Conservation (phyloP, 1,140 invertebrate species). For the Agrilus planipennis region DNA sequence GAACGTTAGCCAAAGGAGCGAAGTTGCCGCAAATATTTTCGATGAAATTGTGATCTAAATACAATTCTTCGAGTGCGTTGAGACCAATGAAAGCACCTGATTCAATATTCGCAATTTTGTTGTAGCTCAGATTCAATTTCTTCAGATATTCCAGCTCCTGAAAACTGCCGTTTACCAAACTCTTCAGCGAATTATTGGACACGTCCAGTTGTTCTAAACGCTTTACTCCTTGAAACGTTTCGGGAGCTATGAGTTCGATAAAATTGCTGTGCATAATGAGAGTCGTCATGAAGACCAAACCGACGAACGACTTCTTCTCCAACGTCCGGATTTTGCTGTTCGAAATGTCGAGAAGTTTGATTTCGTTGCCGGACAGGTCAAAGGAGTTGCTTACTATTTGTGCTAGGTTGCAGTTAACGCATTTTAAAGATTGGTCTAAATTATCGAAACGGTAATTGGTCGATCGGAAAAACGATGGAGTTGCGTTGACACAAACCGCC, state of each 20-base stretch:
- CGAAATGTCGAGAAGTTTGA: conserved; percentile 21
- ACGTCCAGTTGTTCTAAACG: conserved; percentile 23
- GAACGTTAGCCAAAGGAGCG: conserved; percentile 40
- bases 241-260: conserved; percentile 22
- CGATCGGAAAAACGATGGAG: conserved; percentile 22
- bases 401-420: conserved; percentile 24
- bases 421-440: conserved; percentile 28
- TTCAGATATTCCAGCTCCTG: conserved; percentile 31
- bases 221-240: conserved; percentile 26
- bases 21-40: conserved; percentile 39
- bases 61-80: conserved; percentile 38
- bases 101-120: conserved; percentile 43
- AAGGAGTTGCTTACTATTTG: conserved; percentile 23
- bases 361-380: conserved; percentile 29
- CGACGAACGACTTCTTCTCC: conserved; percentile 22
- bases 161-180: conserved; percentile 23
- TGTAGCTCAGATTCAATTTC: conserved; percentile 45
- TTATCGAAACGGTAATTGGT: conserved; percentile 30
- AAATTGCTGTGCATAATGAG: conserved; percentile 23
- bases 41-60: conserved; percentile 27
- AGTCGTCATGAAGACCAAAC: conserved; percentile 25
- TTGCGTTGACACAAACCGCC: conserved; percentile 29
- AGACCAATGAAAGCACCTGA: conserved; percentile 45
- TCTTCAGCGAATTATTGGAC: conserved; percentile 21
- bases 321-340: conserved; percentile 20